These are phyloP conservation scores for Urocynchramus pylzowi DNA, from an alignment of 2,113 vertebrate species.

Conservation along the genomic window DNA sequence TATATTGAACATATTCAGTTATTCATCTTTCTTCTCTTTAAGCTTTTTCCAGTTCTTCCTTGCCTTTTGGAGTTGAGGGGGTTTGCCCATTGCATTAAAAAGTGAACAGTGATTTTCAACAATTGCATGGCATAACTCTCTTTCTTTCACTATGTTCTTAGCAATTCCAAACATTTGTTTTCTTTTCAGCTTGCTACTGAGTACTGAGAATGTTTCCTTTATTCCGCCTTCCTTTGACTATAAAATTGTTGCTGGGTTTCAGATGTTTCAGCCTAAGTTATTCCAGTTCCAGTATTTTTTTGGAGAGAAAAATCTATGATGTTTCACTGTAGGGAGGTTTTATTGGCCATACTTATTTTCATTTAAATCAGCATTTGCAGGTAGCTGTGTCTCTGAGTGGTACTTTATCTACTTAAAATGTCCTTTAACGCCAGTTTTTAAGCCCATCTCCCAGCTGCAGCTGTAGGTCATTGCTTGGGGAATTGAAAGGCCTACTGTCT, in stretches of 20 bases:
- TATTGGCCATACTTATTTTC: not conserved
- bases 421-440: not conserved
- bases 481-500: not conserved
- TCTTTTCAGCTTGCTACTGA: not conserved
- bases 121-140: not conserved
- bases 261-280: not conserved
- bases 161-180: not conserved
- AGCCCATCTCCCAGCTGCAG: not conserved
- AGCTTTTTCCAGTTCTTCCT: not conserved
- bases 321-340: not conserved
- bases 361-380: not conserved
- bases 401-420: not conserved
- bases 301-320: not conserved
- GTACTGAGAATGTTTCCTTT: not conserved
- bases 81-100: not conserved
- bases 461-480: not conserved
- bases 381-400: not conserved
- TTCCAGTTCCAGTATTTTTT: not conserved
- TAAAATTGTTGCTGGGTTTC: not conserved
- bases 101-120: not conserved
- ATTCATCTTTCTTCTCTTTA: not conserved
- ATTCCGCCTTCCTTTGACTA: not conserved
- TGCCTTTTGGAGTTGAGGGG: not conserved
- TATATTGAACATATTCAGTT: not conserved
- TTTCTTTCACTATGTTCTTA: not conserved